Evolutionary conservation across 2,113 vertebrate genomes (phyloP), one percentile per base, ranked within the genome.

Genomic region (Pipa parva): DNA sequence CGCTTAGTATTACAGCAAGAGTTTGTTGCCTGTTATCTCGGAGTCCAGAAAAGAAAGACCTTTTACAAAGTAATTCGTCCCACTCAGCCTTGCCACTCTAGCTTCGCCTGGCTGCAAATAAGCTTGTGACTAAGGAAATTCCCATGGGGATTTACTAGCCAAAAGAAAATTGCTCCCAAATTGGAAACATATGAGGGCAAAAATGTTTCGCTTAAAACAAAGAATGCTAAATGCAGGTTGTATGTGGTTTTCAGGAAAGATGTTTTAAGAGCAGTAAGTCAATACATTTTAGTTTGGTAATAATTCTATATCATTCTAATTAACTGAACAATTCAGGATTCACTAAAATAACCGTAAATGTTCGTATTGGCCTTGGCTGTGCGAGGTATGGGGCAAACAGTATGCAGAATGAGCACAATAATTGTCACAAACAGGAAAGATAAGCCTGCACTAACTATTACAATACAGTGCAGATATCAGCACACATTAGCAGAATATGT

Each of bases 131-230:
- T 37, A 51, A 39, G 18, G 33, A 27, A 29, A 78, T 78, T 66
- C 76, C 77, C 80, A 67, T 78, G 78, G 73, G 82, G 79, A 77
- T 81, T 85, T 83, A 82, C 79, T 82, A 77, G 81, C 78, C 78
- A 74, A 37, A 78, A 85, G 84, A 86, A 86, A 87, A 85, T 80
- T 85, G 77, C 79, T 78, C 77, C 71, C 71, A 87, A 83, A 87
- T 83, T 80, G 78, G 72, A 82, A 82, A 63, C 80, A 86, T 74
- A 76, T 85, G 80, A 58, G 56, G 45, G 21, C 46, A 13, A 29
- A 31, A 21, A 51, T 24, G 3, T 52, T 11, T 24, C 17, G 52
- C 52, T 56, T 26, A 27, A 20, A 17, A 56, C n/a, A 7, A 46
- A 26, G 29, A 59, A 68, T 17, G 37, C 26, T 45, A 68, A 39